phyloP scores from a whole-genome alignment of 2,797 vertebrate genomes.

The Atherinosoma microstoma region DNA sequence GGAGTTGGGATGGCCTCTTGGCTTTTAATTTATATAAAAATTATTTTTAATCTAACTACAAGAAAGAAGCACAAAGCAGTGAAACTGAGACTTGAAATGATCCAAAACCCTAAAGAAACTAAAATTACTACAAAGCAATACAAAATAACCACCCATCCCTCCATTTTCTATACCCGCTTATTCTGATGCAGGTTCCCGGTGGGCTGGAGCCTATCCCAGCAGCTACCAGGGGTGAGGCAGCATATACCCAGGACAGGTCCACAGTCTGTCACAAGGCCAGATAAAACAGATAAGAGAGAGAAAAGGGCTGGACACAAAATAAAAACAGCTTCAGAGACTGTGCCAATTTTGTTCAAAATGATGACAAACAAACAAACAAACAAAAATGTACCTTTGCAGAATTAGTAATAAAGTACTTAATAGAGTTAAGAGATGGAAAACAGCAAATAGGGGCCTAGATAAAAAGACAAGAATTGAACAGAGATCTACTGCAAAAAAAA shows the following conservation, averaged over 20 bases:
- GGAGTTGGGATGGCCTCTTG: background rate
- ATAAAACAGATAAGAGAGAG: too few species aligned
- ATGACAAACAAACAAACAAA: background rate
- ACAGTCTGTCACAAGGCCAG: too few species aligned
- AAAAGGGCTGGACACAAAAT: too few species aligned
- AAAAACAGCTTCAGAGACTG: too few species aligned
- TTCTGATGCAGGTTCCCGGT: too few species aligned
- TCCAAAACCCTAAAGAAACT: background rate
- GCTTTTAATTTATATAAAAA: background rate
- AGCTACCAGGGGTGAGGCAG: too few species aligned
- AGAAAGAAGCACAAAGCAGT: background rate
- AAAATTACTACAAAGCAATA: background rate
- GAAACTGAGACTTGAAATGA: background rate
- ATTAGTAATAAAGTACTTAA: background rate
- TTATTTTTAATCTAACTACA: too few species aligned
- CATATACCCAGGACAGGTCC: too few species aligned
- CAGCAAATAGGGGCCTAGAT: background rate
- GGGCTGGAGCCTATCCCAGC: too few species aligned
- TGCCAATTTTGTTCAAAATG: too few species aligned
- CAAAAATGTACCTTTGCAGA: background rate
- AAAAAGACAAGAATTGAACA: background rate
- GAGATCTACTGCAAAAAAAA: background rate
- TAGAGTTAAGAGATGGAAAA: background rate
- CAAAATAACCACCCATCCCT: background rate
- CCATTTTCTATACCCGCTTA: too few species aligned